Evolutionary conservation across 2,888 invertebrate species (phyloP).

Genomic region (Protophormia terraenovae): DNA sequence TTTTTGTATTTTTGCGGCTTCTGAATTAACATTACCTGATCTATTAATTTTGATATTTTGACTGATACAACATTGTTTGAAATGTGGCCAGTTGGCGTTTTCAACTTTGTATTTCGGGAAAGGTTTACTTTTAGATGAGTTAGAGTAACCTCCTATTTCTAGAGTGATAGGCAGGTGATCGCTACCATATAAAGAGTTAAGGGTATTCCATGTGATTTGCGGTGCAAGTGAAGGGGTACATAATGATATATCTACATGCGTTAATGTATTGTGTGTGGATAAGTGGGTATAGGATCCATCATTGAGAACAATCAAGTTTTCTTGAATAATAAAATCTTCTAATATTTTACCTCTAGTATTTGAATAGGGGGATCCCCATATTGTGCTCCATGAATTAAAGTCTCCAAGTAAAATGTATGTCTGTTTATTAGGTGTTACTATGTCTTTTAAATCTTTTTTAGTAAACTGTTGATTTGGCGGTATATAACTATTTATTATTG

Average conservation of each 20-base stretch:
- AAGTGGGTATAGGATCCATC: not conserved
- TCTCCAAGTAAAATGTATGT: too few species aligned
- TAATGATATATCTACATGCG: not conserved
- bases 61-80: not conserved
- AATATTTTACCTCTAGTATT: too few species aligned
- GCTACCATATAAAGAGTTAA: not conserved
- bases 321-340: too few species aligned
- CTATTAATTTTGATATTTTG: not conserved
- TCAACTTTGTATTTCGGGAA: not conserved
- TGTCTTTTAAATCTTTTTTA: too few species aligned
- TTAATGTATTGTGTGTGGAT: too few species aligned
- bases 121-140: not conserved
- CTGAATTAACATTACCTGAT: not conserved
- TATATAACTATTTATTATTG: too few species aligned
- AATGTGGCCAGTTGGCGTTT: not conserved
- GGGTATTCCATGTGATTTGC: not conserved
- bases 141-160: not conserved
- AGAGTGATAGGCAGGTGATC: slow-evolving; percentile 4
- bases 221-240: not conserved
- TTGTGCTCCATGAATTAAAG: too few species aligned
- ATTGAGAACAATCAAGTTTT: too few species aligned
- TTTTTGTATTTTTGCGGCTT: slow-evolving; percentile 10
- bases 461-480: too few species aligned
- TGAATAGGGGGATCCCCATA: too few species aligned
- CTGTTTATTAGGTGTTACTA: too few species aligned